Evolutionary conservation across 2,888 invertebrate species (phyloP).

Genomic region (Melieria picta): DNA sequence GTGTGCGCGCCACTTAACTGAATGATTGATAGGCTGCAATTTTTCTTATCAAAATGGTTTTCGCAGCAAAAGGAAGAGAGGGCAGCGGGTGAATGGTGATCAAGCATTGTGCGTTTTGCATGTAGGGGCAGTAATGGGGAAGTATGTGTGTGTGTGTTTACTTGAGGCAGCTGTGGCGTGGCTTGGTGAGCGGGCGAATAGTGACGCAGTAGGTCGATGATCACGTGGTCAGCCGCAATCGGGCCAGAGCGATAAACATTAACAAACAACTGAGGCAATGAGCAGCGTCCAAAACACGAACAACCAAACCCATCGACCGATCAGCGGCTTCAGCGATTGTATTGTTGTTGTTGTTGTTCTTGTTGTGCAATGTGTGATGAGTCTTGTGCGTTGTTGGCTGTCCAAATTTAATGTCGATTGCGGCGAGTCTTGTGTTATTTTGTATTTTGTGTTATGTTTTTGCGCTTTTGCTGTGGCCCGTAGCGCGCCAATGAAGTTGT

Average conservation of each 20-base stretch:
- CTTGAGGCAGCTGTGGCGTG: too few species aligned
- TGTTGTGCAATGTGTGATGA: too few species aligned
- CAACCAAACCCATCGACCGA: neutral
- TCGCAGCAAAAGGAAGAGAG: conserved; percentile 8
- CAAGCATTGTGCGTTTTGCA: neutral
- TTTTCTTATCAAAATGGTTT: conserved; percentile 42
- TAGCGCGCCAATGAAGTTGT: neutral
- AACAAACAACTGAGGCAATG: neutral
- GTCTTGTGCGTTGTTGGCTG: too few species aligned
- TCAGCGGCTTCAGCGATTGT: too few species aligned
- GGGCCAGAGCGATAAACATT: neutral
- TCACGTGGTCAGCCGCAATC: too few species aligned
- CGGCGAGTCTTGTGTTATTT: too few species aligned
- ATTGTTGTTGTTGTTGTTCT: too few species aligned
- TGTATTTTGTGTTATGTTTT: too few species aligned
- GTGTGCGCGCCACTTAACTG: conserved; percentile 37
- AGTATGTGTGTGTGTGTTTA: too few species aligned
- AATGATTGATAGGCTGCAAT: conserved; percentile 47
- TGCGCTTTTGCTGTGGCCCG: neutral
- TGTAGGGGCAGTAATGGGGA: neutral
- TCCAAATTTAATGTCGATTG: neutral
- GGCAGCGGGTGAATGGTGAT: conserved; percentile 15
- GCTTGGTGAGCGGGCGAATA: too few species aligned
- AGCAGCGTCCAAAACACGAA: neutral
- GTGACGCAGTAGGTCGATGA: too few species aligned